Evolutionary conservation across 64 coral and sea anemone species (phyloP), one percentile per base, ranked within the genome.

Genomic region (Dendrophyllia cribrosa): DNA sequence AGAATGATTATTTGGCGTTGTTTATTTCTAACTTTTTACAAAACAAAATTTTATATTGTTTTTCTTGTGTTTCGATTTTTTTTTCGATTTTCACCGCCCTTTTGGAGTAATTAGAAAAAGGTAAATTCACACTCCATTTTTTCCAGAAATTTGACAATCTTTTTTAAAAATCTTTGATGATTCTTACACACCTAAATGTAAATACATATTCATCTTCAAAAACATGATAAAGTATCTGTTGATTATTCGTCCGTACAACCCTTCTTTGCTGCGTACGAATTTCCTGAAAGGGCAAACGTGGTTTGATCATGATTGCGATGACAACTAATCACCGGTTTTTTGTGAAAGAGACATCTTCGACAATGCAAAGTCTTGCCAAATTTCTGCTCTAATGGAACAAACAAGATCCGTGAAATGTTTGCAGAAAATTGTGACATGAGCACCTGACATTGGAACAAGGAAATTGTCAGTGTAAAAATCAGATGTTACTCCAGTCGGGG

Each of bases 361-460:
- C 61, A 67, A 84, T 84, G 43, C 11, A 51, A 84, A 65, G 20
- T 66, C 43, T 67, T 50, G 80, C 60, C 20, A 65, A 84, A 9
- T 67, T 84, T 84, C 61, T n/a, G 60, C 45, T 68, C 43, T 84
- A 84, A 84, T 84, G 80, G 80, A 84, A 51, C 80, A 84, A 84
- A 84, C 60, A 84, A 66, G 80, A 48, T 51, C 49, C 45, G 80
- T 84, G 80, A 84, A 84, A 48, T 84, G 62, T 84, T 67, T 84
- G 62, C 60, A 51, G 80, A 84, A 48, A 49, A 7, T 6, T 56
- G 53, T 9, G 58, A 45, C 22, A 2, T 46, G 62, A 43, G n/a
- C 80, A 62, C 6, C 58, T 84, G 80, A 84, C 80, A 84, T 58
- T n/a, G 9, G 61, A 84, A 66, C 44, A 67, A 65, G 61, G 16